A percentile compares a stretch with the other conserved stretches of the same genome.
phyloP scores from a whole-genome alignment of 2,888 invertebrate species.

The Rhodophaea formosa region DNA sequence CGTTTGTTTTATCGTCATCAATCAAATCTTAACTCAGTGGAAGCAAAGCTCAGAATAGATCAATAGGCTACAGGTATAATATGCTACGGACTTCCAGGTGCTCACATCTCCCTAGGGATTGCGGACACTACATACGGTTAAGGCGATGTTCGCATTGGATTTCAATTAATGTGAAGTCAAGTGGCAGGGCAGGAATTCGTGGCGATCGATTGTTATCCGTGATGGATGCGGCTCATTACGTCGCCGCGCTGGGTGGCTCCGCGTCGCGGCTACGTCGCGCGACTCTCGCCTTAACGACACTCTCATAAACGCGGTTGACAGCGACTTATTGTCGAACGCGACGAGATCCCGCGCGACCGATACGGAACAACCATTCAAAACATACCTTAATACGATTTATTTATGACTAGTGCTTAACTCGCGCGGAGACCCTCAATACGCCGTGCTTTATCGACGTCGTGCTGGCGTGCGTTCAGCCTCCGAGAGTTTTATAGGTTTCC shows the following conservation, averaged over 20 bases:
- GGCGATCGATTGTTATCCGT: conserved; percentile 63
- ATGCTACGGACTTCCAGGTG: too few relatives aligned
- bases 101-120: background rate
- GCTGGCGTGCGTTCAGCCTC: conserved; percentile 39
- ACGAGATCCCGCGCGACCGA: conserved; percentile 60
- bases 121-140: background rate
- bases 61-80: too few relatives aligned
- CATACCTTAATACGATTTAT: conserved; percentile 71
- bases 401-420: conserved; percentile 66
- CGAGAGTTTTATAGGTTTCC: conserved; percentile 60
- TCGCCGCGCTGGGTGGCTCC: conserved; percentile 65
- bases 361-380: conserved; percentile 61
- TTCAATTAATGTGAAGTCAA: conserved; percentile 31
- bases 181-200: conserved; percentile 39
- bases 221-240: conserved; percentile 71
- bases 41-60: too few relatives aligned
- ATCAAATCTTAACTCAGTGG: too few relatives aligned
- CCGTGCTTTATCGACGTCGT: conserved; percentile 52
- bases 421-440: conserved; percentile 48
- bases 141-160: conserved; percentile 19
- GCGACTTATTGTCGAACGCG: conserved; percentile 62
- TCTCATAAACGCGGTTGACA: conserved; percentile 62
- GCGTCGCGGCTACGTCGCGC: conserved; percentile 38
- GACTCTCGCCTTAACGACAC: conserved; percentile 55
- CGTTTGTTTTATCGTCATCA: too few relatives aligned